A percentile compares a stretch with the other conserved stretches of the same genome.
These are phyloP conservation scores for Darevskia mixta DNA, from an alignment of 2,797 vertebrate genomes.

Conservation along the genomic window DNA sequence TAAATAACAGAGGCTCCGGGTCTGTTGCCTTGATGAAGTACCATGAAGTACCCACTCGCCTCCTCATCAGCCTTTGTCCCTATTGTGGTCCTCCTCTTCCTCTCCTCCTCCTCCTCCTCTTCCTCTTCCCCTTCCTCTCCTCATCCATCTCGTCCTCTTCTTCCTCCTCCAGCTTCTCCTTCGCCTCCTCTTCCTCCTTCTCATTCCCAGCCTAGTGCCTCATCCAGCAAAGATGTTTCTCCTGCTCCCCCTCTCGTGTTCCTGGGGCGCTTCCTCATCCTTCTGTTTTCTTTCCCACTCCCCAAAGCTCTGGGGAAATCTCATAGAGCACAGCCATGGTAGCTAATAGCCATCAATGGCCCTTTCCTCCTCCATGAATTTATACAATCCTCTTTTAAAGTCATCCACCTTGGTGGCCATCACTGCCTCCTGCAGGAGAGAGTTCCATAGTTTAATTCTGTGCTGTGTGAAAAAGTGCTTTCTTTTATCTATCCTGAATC, in stretches of 20 bases:
- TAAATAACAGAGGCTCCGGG: slow-evolving; percentile 68
- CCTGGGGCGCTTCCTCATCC: neutral
- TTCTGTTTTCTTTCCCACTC: slow-evolving; percentile 58
- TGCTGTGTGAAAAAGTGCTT: too few relatives aligned
- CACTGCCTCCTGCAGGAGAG: too few relatives aligned
- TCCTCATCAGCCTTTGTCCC: slow-evolving; percentile 48
- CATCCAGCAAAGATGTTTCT: slow-evolving; percentile 42
- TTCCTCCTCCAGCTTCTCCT: neutral
- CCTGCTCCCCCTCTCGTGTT: slow-evolving; percentile 49
- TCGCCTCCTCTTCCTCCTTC: neutral
- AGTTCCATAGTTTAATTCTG: too few relatives aligned
- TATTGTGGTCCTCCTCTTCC: slow-evolving; percentile 34
- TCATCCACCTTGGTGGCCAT: too few relatives aligned
- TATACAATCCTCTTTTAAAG: too few relatives aligned
- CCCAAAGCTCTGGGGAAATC: slow-evolving; percentile 6
- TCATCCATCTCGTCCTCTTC: too few relatives aligned
- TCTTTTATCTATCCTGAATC: too few relatives aligned
- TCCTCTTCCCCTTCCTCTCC: too few relatives aligned
- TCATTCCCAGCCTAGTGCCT: neutral
- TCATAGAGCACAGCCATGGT: too few relatives aligned
- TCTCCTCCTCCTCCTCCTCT: too few relatives aligned
- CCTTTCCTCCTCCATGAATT: neutral
- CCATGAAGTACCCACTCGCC: slow-evolving; percentile 50
- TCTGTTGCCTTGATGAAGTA: slow-evolving; percentile 60
- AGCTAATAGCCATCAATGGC: too few relatives aligned